These are phyloP conservation scores for Acanthornis magna DNA, from an alignment of 2,797 vertebrate genomes.

Conservation along the genomic window DNA sequence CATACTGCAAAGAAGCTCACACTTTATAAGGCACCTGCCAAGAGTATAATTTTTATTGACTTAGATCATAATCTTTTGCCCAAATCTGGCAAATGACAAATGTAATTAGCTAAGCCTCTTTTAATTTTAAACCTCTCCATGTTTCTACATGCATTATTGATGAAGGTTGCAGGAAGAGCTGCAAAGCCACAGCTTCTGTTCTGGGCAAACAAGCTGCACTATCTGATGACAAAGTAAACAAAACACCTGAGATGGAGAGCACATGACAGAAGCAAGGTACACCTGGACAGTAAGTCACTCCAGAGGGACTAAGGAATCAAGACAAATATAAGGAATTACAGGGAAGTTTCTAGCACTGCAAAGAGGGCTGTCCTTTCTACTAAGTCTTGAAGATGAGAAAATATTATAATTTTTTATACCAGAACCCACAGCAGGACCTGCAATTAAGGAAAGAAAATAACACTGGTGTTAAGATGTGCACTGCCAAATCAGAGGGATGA, in stretches of 20 bases:
- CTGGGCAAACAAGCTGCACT: background rate
- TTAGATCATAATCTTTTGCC: background rate
- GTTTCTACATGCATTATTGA: background rate
- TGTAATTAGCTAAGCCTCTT: background rate
- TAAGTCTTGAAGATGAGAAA: background rate
- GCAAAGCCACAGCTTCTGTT: background rate
- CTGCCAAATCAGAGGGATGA: background rate
- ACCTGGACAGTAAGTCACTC: background rate
- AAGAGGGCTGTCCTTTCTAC: background rate
- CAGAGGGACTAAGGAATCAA: background rate
- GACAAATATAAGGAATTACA: background rate
- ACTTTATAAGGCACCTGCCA: background rate
- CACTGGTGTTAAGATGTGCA: background rate
- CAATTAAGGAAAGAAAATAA: constrained; percentile 8
- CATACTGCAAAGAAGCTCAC: background rate
- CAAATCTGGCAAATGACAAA: background rate
- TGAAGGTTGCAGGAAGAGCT: background rate
- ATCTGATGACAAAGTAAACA: background rate
- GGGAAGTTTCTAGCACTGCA: background rate
- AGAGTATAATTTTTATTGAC: background rate
- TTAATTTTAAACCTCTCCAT: background rate
- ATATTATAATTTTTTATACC: background rate
- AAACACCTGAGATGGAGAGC: background rate
- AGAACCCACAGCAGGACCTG: background rate
- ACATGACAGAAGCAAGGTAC: background rate